Base-by-base conservation (phyloP, 2,797 vertebrate genomes). In the Thamnophis elegans region DNA sequence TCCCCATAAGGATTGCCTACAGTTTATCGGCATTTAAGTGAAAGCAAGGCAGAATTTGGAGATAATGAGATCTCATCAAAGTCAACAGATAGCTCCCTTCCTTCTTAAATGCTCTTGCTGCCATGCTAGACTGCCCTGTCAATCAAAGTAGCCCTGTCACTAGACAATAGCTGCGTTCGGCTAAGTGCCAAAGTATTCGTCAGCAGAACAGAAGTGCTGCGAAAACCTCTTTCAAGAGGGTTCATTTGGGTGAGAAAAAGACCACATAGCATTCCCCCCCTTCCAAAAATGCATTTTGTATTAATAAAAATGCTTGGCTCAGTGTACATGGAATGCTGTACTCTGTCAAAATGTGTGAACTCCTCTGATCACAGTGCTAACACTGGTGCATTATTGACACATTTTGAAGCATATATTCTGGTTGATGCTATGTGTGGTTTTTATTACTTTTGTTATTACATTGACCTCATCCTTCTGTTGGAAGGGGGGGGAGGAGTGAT, bases 271-370 rank as follows among this genome's bases (percentile, higher is more conserved):
- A 53, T 96, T 95, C 11, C 22, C 18, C 42, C 25, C 47, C 4
- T n/a, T 62, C 60, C 96, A 96, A 95, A 96, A 32, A 36, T 92
- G 54, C 94, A 95, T 96, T 96, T 97, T 97, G 94, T 94, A 96
- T 94, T 96, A 97, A 96, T 96, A 96, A 59, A 95, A 97, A 95
- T 95, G 91, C 96, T 96, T 97, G 94, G 25, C 94, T 97, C 94
- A 94, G 92, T 92, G 5, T 94, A 96, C 91, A 92, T 3, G 95
- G 92, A 88, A 90, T 96, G 96, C 96, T 96, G 95, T 94, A 94
- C 96, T 94, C 96, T 92, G 91, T 95, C 93, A 97, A 95, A 96
- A 96, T 42, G 95, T 96, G 95, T 95, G 97, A 96, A 95, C 91
- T 96, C 95, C 95, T 96, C 51, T 93, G 96, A 94, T 94, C 96